phyloP scores from a whole-genome alignment of 1,140 invertebrate genomes.

The Hyphantria cunea region DNA sequence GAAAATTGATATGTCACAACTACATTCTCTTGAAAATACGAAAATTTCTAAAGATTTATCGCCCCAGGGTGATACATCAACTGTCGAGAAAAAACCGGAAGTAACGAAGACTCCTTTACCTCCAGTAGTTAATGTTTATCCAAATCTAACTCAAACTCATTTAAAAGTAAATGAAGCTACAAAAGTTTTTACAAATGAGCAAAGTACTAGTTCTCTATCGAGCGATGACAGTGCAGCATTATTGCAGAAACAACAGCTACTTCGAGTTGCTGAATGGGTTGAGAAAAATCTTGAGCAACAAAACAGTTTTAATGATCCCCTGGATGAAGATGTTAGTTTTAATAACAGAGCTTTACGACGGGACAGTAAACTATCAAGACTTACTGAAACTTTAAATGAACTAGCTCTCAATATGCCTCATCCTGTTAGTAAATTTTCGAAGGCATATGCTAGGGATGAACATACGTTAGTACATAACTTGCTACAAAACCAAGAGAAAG shows the following conservation, averaged over 20 bases:
- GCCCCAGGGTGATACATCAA: slow-evolving; percentile 43
- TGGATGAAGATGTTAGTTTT: slow-evolving; percentile 66
- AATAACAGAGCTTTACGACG: slow-evolving; percentile 51
- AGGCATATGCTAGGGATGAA: slow-evolving; percentile 53
- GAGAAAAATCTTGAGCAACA: slow-evolving; percentile 82
- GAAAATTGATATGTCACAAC: slow-evolving; percentile 74
- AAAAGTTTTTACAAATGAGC: slow-evolving; percentile 76
- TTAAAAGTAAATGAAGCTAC: slow-evolving; percentile 73
- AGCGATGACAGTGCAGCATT: slow-evolving; percentile 80
- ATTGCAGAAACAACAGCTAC: slow-evolving; percentile 83
- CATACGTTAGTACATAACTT: slow-evolving; percentile 60
- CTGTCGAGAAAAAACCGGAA: slow-evolving; percentile 52
- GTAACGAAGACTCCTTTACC: slow-evolving; percentile 48
- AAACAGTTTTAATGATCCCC: slow-evolving; percentile 73
- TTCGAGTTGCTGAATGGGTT: slow-evolving; percentile 87
- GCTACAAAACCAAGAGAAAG: slow-evolving; percentile 47
- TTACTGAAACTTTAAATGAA: slow-evolving; percentile 72
- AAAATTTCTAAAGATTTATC: slow-evolving; percentile 75
- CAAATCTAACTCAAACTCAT: slow-evolving; percentile 75
- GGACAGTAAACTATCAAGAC: slow-evolving; percentile 64
- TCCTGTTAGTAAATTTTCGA: slow-evolving; percentile 73
- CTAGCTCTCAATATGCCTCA: slow-evolving; percentile 74
- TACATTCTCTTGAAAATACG: slow-evolving; percentile 73
- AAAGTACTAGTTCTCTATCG: slow-evolving; percentile 78
- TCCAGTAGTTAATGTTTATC: slow-evolving; percentile 72